Base-by-base conservation (phyloP, 2,797 vertebrate species). In the Myiotriccus ornatus region DNA sequence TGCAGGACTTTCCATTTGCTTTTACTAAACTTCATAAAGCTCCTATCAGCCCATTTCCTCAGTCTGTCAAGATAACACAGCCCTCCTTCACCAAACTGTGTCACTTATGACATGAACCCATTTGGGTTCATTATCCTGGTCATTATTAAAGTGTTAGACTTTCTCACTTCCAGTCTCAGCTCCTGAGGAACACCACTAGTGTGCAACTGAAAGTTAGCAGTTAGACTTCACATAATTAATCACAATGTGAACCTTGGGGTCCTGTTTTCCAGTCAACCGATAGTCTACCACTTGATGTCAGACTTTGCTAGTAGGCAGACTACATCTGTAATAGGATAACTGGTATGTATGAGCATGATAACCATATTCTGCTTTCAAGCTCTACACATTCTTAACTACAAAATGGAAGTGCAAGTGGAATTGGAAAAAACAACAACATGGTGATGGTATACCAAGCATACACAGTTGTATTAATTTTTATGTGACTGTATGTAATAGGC, bases 131-230 rank as follows among this genome's bases (percentile, higher is more conserved):
- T 73, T 50, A 25, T 41, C 22, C 35, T 79, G 24, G 14, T 7
- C 16, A 22, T 34, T 46, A 52, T 27, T 55, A 37, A 83, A 34
- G 10, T 27, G 3, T 19, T 46, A 55, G 64, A 68, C 14, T 2
- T 47, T 78, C n/a, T 53, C 0, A 0, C 5, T 71, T 84, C 21
- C 37, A 47, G 6, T 24, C n/a, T 53, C 28, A 70, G 1, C 7
- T 19, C 14, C 53, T 44, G 35, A 92, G 17, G n/a, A 87, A 5
- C 8, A 53, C 2, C 12, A 34, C 7, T n/a, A 46, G 6, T 3
- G 4, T 52, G 37, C 12, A 53, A 15, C 10, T 70, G 10, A 44
- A 67, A 47, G 27, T 30, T 55, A 32, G 12, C 10, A 28, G 23
- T 55, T 41, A 59, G 17, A 39, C 27, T 44, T 81, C 27, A 23